These are phyloP conservation scores for Chaetodon trifasciatus DNA, from an alignment of 2,797 vertebrate genomes.

Conservation along the genomic window DNA sequence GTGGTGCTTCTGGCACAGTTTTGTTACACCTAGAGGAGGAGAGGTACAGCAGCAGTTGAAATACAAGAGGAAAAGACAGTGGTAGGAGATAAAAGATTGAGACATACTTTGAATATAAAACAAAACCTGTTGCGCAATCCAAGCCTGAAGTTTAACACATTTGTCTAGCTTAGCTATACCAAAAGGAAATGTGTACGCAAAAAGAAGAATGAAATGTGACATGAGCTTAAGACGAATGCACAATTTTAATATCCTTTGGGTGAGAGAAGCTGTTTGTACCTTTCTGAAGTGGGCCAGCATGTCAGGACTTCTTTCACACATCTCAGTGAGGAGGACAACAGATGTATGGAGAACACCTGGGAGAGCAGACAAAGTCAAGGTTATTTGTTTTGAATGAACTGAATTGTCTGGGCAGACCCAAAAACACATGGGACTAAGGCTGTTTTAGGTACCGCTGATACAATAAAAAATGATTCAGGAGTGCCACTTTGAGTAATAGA, in stretches of 20 bases:
- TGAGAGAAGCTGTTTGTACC: constrained; percentile 83
- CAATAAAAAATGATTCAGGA: background rate
- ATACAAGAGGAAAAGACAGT: constrained; percentile 76
- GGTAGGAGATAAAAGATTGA: constrained; percentile 66
- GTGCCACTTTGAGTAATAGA: background rate
- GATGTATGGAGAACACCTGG: constrained; percentile 98
- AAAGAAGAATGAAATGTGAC: constrained; percentile 80
- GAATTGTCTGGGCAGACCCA: too few relatives aligned
- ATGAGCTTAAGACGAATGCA: constrained; percentile 71
- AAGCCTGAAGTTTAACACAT: constrained; percentile 55
- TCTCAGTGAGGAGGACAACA: constrained; percentile 98
- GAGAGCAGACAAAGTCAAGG: constrained; percentile 11
- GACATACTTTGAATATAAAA: constrained; percentile 66
- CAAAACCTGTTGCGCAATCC: constrained; percentile 57
- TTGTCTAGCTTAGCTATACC: constrained; percentile 54
- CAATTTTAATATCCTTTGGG: background rate
- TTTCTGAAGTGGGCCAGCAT: constrained; percentile 99
- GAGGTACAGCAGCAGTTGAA: constrained; percentile 74
- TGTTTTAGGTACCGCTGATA: background rate
- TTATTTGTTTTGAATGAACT: background rate
- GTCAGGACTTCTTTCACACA: constrained; percentile 99
- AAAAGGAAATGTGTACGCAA: constrained; percentile 70
- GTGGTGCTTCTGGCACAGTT: constrained; percentile 75
- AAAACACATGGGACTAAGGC: background rate
- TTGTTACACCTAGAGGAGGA: constrained; percentile 75